A percentile compares a stretch with the other conserved stretches of the same genome.
phyloP scores from a whole-genome alignment of 2,113 vertebrate genomes.

The Melozone crissalis region DNA sequence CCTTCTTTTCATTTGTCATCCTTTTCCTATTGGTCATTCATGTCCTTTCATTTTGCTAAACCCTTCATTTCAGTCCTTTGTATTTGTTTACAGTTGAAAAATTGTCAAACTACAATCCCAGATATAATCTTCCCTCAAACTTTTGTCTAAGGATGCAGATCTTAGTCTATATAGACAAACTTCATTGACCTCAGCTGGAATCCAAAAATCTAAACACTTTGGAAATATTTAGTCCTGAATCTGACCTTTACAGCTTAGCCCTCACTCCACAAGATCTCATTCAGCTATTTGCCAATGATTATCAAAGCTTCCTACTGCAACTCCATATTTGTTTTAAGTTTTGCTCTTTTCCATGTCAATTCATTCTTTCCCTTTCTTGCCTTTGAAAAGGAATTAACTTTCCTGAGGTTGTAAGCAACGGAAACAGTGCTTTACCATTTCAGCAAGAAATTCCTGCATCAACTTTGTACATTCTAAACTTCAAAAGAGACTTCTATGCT shows the following conservation, averaged over 20 bases:
- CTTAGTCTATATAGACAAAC: not conserved
- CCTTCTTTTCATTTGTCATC: not conserved
- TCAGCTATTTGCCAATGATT: not conserved
- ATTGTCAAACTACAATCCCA: not conserved
- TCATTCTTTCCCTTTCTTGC: not conserved
- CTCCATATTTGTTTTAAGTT: not conserved
- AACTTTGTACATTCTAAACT: not conserved
- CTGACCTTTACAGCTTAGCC: not conserved
- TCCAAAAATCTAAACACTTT: not conserved
- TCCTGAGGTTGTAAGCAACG: not conserved
- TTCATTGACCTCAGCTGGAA: not conserved
- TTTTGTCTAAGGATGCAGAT: not conserved
- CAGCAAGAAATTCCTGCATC: not conserved
- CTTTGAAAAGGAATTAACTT: not conserved
- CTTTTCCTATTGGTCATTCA: not conserved
- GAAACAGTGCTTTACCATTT: not conserved
- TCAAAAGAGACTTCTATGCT: not conserved
- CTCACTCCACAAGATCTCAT: not conserved
- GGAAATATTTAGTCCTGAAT: not conserved
- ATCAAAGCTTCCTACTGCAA: not conserved
- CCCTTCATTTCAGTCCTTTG: not conserved
- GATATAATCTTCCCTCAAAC: not conserved
- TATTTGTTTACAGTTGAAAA: not conserved
- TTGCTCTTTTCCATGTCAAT: not conserved
- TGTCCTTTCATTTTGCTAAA: not conserved